phyloP scores from a whole-genome alignment of 1,140 invertebrate genomes.

The Pinna nobilis region DNA sequence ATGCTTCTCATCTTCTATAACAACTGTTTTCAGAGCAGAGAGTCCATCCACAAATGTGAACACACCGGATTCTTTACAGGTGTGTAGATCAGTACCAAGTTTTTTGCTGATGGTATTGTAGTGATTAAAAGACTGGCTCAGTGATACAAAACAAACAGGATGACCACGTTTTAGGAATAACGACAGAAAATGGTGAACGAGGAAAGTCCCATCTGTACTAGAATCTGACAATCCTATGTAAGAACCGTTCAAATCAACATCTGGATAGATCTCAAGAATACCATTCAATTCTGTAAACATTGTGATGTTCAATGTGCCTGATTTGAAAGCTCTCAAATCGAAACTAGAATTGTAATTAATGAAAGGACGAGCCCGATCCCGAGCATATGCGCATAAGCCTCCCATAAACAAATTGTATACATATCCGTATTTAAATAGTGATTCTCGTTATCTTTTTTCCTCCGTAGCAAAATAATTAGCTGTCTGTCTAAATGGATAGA shows the following conservation, averaged over 20 bases:
- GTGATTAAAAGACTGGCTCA: constrained; percentile 59
- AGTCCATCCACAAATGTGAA: constrained; percentile 56
- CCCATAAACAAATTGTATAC: too few species aligned
- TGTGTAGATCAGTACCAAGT: constrained; percentile 52
- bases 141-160: constrained; percentile 50
- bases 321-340: too few species aligned
- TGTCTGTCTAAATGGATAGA: too few species aligned
- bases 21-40: neutral
- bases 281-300: constrained; percentile 53
- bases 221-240: constrained; percentile 38
- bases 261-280: constrained; percentile 41
- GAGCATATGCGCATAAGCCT: too few species aligned
- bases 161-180: constrained; percentile 26
- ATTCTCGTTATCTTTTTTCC: too few species aligned
- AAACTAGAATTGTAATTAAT: too few species aligned
- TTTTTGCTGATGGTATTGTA: constrained; percentile 57
- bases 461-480: too few species aligned
- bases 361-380: too few species aligned
- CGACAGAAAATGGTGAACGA: constrained; percentile 54
- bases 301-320: too few species aligned
- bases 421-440: too few species aligned
- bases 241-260: constrained; percentile 19
- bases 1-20: neutral
- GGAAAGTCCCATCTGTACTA: constrained; percentile 45
- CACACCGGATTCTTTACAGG: constrained; percentile 37